Evolutionary conservation across 2,888 invertebrate species (phyloP), one percentile per base, ranked within the genome.

Genomic region (Doris montereyensis): DNA sequence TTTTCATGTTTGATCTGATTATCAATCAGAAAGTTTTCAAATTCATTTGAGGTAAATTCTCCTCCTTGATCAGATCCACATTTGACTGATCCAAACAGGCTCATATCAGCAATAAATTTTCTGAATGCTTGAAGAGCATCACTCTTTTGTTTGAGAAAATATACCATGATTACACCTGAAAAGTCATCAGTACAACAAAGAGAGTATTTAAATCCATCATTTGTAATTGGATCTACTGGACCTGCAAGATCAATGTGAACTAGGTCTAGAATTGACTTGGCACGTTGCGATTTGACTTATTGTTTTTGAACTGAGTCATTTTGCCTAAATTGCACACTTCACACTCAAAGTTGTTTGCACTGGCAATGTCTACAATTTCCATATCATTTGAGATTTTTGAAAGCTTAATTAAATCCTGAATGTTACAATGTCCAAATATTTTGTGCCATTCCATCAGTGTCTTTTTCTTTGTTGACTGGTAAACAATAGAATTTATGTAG

Each of bases 401-500:
- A n/a, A n/a, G n/a, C n/a, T n/a, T 24, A 5, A 13, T 24, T 24
- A 62, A 17, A 4, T 62, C 21, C 62, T 13, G 62, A 5, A 62
- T 21, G 21, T 62, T 62, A 21, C 62, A 62, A 24, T 62, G 67
- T 21, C 67, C 67, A 2, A 65, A 24, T 4, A 65, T 65, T 26
- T 4, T 65, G 28, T 65, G 67, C 67, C 67, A 65, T 30, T 65
- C 67, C 26, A 26, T 3, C 3, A 65, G 24, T 2, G 1, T 65
- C 1, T 65, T 1, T 4, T 30, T 1, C 24, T 1, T 26, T 3
- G 4, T 21, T 24, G 24, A 26, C 10, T 24, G 17, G 24, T 21
- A 24, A 68, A 77, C n/a, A 26, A n/a, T 13, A 62, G n/a, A 62
- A 24, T 81, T 77, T 30, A 80, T 41, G 35, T 67, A 82, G 34